A percentile compares a stretch with the other conserved stretches of the same genome.
Evolutionary conservation across 2,113 vertebrate genomes (phyloP).

Genomic region (Lasiurus borealis): DNA sequence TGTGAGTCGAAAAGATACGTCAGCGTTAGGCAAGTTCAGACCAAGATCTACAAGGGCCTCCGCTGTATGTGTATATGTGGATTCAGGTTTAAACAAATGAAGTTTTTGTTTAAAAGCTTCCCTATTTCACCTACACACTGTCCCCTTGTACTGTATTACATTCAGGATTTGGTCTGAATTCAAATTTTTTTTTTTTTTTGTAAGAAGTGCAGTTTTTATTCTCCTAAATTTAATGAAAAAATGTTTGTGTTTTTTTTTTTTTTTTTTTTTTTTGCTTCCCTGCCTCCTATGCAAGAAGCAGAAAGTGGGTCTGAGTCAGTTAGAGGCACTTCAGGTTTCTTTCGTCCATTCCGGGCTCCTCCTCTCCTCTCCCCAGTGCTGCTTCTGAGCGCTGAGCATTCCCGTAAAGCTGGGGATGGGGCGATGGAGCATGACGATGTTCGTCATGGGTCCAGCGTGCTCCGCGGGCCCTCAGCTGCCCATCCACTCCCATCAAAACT

Average conservation of each 20-base stretch:
- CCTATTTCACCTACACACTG: background rate
- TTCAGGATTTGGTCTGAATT: constrained; percentile 17
- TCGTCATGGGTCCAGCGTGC: background rate
- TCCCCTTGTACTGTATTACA: background rate
- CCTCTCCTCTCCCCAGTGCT: background rate
- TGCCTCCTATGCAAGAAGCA: background rate
- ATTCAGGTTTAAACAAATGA: background rate
- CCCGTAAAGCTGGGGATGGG: background rate
- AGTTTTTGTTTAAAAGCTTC: background rate
- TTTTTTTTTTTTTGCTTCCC: background rate
- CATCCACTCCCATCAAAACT: background rate
- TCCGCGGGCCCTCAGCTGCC: background rate
- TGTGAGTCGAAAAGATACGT: background rate
- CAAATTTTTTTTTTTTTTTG: background rate
- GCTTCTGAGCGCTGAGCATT: background rate
- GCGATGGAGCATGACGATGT: background rate
- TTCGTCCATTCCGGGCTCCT: background rate
- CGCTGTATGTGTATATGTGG: background rate
- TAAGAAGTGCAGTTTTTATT: constrained; percentile 2
- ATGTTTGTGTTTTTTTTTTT: too few species aligned
- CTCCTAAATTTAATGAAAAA: background rate
- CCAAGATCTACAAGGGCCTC: background rate
- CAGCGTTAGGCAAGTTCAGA: background rate
- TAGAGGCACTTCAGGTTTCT: background rate
- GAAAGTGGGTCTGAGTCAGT: background rate